phyloP scores from a whole-genome alignment of 2,888 invertebrate species.

The Coelopa pilipes region DNA sequence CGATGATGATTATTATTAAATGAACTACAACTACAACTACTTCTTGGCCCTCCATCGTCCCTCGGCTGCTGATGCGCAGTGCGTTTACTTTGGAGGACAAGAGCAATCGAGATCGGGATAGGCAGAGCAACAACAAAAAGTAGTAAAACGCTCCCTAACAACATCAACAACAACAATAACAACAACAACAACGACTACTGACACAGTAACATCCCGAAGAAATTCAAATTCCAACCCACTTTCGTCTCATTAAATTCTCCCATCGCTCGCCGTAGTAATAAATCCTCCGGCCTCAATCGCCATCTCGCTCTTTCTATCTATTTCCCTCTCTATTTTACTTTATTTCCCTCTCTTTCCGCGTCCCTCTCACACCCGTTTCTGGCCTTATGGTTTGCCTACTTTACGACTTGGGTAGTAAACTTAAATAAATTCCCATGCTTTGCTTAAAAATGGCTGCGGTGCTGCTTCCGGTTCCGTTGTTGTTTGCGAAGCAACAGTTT shows the following conservation, averaged over 20 bases:
- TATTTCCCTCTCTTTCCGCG: not conserved
- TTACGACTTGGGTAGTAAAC: slow-evolving; percentile 25
- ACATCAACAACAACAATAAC: slow-evolving; percentile 5
- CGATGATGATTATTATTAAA: not conserved
- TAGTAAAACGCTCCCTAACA: not conserved
- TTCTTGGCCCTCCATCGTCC: too few relatives aligned
- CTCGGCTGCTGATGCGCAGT: too few relatives aligned
- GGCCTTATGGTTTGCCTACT: not conserved
- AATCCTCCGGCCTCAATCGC: slow-evolving; percentile 35
- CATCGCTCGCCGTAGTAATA: slow-evolving; percentile 46
- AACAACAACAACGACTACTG: slow-evolving; percentile 16
- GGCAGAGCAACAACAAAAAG: not conserved
- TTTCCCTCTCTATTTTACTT: not conserved
- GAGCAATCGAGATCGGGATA: too few relatives aligned
- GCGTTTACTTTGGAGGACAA: too few relatives aligned
- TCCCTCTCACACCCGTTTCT: not conserved
- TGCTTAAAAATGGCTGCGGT: slow-evolving; percentile 9
- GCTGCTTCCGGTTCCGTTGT: not conserved
- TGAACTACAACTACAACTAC: too few relatives aligned
- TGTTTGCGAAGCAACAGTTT: slow-evolving; percentile 49
- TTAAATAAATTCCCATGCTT: slow-evolving; percentile 29
- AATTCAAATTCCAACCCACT: slow-evolving; percentile 46
- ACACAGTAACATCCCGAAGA: slow-evolving; percentile 17
- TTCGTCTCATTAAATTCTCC: slow-evolving; percentile 50
- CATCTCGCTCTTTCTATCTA: not conserved